These are phyloP conservation scores for Halictus ligatus DNA, from an alignment of 2,888 invertebrate species.

Conservation along the genomic window DNA sequence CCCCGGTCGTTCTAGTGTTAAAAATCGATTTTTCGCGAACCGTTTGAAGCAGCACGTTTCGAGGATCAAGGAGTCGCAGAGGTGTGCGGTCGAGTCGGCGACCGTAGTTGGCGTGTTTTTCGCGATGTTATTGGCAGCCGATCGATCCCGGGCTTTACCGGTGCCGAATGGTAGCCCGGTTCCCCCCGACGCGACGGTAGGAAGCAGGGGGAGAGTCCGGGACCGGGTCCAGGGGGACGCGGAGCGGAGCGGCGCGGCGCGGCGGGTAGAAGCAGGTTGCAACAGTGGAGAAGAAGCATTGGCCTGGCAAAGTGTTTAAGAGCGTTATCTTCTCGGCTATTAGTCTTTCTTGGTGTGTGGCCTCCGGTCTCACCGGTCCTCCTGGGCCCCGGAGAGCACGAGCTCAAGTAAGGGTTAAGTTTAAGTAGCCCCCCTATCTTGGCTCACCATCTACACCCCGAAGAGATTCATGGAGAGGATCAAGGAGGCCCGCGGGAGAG, in stretches of 20 bases:
- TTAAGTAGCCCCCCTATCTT: slow-evolving; percentile 82
- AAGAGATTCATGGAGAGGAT: slow-evolving; percentile 70
- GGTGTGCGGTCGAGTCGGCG: neutral
- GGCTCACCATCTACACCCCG: slow-evolving; percentile 80
- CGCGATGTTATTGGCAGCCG: slow-evolving; percentile 53
- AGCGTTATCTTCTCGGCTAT: slow-evolving; percentile 84
- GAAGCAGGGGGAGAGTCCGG: neutral
- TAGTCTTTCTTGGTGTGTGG: slow-evolving; percentile 84
- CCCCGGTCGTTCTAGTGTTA: too few relatives aligned
- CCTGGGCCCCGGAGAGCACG: slow-evolving; percentile 68
- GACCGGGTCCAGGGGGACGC: slow-evolving; percentile 41
- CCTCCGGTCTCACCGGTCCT: slow-evolving; percentile 79
- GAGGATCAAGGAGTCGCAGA: neutral
- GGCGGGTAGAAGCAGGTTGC: slow-evolving; percentile 74
- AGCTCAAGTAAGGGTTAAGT: slow-evolving; percentile 81
- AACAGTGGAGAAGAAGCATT: slow-evolving; percentile 79
- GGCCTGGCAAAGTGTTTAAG: slow-evolving; percentile 84
- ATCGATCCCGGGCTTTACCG: slow-evolving; percentile 53
- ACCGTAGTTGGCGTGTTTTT: slow-evolving; percentile 20
- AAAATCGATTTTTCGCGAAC: too few relatives aligned
- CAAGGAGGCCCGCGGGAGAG: slow-evolving; percentile 44
- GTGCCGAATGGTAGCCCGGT: slow-evolving; percentile 57
- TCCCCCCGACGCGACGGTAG: slow-evolving; percentile 8
- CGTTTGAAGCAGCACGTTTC: neutral
- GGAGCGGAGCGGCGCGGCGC: slow-evolving; percentile 39